Base-by-base conservation (phyloP, 37 sponge, comb jelly and placozoan species). In the Corticium candelabrum region DNA sequence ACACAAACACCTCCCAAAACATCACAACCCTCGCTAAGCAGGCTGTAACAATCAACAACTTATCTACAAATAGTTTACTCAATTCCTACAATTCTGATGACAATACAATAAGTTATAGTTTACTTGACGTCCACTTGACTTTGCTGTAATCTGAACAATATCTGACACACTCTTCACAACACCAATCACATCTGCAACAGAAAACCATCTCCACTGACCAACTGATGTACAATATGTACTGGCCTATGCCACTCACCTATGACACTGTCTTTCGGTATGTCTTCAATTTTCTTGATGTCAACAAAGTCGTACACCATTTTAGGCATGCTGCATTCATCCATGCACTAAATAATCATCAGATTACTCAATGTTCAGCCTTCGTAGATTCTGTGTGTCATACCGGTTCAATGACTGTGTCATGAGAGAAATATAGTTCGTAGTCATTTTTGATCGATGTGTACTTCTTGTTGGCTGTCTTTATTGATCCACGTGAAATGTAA, bases 391-490 rank as follows among this genome's bases (percentile, higher is more conserved):
- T n/a, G 39, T 31, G 34, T 41, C 83, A 30, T 27, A 91, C 93
- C 84, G 77, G 83, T 67, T 88, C 92, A 11, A 95, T 76, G 4
- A 68, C 78, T 15, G 92, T 89, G 1, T 95, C 96, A 1, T 86
- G 83, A 34, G 41, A 83, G 30, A 95, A 73, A 0, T 41, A 70
- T 78, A 95, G 41, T 62, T 95, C 96, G 50, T 95, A 95, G 72
- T 95, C 96, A 41, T 91, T 91, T 80, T 91, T 95, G 36, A 87
- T 68, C 29, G 85, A 80, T 36, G 89, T 87, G 76, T 68, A 95
- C 82, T 91, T 80, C 69, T 89, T 95, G 82, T 91, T 91, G 40
- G 96, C 96, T 4, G 92, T 85, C 74, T 85, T 88, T 50, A 95
- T 79, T n/a, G 82, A 57, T 34, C 89, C 86, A 37, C 80, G 37